Percentiles rank a stretch among this genome's conserved stretches.
These are phyloP conservation scores for Lophotis ruficrista DNA, from an alignment of 2,113 vertebrate genomes.

Conservation along the genomic window DNA sequence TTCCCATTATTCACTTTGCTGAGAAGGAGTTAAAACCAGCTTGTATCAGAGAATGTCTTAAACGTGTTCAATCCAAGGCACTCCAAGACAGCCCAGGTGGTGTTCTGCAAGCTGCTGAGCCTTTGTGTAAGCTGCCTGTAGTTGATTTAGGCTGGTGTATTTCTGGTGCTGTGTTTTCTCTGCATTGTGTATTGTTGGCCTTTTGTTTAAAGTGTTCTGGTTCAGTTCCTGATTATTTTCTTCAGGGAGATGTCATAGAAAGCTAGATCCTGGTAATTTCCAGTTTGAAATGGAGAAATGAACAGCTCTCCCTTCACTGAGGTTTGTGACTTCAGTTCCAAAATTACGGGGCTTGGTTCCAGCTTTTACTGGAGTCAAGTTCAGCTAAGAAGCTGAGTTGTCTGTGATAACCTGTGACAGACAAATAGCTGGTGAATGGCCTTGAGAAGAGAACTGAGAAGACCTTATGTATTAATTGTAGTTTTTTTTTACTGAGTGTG, in stretches of 20 bases:
- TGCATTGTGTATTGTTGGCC: neutral
- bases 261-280: neutral
- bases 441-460: neutral
- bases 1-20: neutral
- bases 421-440: neutral
- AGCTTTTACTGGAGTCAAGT: neutral
- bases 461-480: neutral
- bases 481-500: neutral
- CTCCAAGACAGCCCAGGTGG: fast-evolving
- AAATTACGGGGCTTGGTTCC: neutral
- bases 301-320: neutral
- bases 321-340: neutral
- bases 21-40: neutral
- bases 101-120: neutral
- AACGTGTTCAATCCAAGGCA: neutral
- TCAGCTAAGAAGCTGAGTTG: neutral
- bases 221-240: neutral
- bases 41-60: neutral
- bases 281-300: neutral
- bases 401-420: neutral
- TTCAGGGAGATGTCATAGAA: neutral
- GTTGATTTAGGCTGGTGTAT: fast-evolving
- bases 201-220: neutral
- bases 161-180: neutral
- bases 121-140: fast-evolving